Base-by-base conservation (phyloP, 2,888 invertebrate genomes). In the Ectropis crepuscularia region DNA sequence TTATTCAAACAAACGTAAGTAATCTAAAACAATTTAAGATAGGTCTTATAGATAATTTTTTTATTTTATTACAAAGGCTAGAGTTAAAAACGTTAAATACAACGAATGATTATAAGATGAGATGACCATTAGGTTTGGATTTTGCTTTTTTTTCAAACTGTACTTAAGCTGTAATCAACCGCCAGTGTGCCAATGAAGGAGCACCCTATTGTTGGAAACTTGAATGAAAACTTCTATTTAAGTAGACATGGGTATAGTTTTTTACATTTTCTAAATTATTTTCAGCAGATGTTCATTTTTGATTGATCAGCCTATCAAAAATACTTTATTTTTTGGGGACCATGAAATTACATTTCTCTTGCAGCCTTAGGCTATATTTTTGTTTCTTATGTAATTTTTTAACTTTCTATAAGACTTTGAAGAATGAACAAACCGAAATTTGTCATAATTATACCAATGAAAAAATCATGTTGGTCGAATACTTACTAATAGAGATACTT, bases 171-270 rank as follows among this genome's bases (percentile, higher is more conserved):
- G 86, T 88, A 90, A 92, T 92, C 92, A 92, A 90, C 87, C 85
- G 88, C 84, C 89, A 89, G 88, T 88, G 88, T 88, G 89, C 90
- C 91, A 92, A 92, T 92, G 91, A 91, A 92, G 89, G 90, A 90
- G 89, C 88, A 86, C 76, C 76, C 92, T 83, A 90, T 92, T 92
- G 92, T 92, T 91, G 80, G 83, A 81, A 83, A 83, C 85, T 86
- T 92, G 90, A 92, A 92, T 92, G 92, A 92, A 92, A 92, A 92
- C 83, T 89, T 86, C 90, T 88, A 91, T 92, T 90, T 91, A 87
- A 89, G 89, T 88, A 86, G 85, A 81, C 84, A 82, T 81, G 85
- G 85, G 83, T 81, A 78, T 74, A 85, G 8, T 89, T 91, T 88
- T 89, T 74, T 80, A 73, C 87, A 80, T 80, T 87, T 88, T 87